phyloP scores from a whole-genome alignment of 2,888 invertebrate species.

The Lepeophtheirus nordmannii region DNA sequence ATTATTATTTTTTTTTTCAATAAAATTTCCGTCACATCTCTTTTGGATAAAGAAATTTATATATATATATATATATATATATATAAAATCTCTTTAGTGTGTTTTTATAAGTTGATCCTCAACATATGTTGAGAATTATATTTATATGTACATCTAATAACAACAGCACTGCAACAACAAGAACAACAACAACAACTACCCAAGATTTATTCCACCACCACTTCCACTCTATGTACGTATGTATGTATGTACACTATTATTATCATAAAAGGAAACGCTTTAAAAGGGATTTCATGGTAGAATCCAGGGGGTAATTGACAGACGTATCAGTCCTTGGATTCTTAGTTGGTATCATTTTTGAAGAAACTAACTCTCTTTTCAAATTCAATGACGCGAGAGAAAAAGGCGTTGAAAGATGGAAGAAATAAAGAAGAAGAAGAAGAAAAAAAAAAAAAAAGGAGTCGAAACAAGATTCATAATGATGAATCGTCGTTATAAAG shows the following conservation, averaged over 20 bases:
- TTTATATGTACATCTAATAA: background rate
- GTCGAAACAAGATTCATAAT: background rate
- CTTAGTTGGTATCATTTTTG: background rate
- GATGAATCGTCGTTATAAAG: background rate
- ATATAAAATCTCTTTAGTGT: background rate
- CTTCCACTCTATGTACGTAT: background rate
- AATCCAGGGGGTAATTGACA: too few species aligned
- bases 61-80: too few species aligned
- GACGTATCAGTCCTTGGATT: too few species aligned
- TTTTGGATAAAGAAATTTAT: too few species aligned
- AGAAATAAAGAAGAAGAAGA: background rate
- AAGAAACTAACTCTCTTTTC: background rate
- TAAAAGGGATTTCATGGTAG: background rate
- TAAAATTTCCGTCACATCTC: too few species aligned
- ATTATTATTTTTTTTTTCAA: too few species aligned
- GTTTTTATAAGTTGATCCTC: constrained; percentile 8
- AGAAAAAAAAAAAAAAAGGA: too few species aligned
- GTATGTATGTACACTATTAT: background rate
- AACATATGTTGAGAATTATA: constrained; percentile 6
- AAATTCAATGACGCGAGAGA: constrained; percentile 4
- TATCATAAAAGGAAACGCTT: background rate
- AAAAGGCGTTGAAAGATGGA: constrained; percentile 1
- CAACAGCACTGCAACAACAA: too few species aligned
- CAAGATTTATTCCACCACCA: background rate
- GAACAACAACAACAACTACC: too few species aligned